Conservation (phyloP, 1,140 invertebrate species). For the Latrodectus geometricus region DNA sequence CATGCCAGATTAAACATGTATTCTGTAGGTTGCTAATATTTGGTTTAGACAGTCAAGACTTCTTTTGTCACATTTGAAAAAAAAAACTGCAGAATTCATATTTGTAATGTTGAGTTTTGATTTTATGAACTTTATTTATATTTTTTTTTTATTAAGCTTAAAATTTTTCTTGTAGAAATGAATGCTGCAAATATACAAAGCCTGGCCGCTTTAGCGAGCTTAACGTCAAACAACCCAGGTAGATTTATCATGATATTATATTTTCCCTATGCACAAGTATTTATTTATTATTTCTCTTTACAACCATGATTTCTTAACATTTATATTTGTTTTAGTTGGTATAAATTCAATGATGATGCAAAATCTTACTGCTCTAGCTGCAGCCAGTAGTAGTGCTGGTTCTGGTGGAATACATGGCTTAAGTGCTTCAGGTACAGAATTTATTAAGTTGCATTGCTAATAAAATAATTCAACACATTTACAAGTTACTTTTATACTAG, state of each 20-base stretch:
- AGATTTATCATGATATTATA: constrained; percentile 54
- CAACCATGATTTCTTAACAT: neutral
- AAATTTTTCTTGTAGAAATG: constrained; percentile 16
- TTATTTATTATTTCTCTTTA: neutral
- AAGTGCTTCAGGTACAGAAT: constrained; percentile 29
- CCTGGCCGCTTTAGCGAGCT: constrained; percentile 75
- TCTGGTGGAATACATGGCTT: constrained; percentile 55
- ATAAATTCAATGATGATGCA: constrained; percentile 84
- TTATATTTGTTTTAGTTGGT: constrained; percentile 31
- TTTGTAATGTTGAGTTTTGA: too few relatives aligned
- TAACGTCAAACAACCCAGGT: constrained; percentile 71
- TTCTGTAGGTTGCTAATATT: too few relatives aligned
- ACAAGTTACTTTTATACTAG: neutral
- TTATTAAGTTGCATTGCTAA: too few relatives aligned
- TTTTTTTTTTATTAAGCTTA: too few relatives aligned
- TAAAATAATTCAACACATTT: too few relatives aligned
- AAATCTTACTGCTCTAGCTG: constrained; percentile 88
- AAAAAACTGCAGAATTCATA: too few relatives aligned
- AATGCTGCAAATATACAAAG: constrained; percentile 74
- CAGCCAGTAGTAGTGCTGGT: constrained; percentile 78
- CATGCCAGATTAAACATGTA: too few relatives aligned
- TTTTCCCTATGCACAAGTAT: neutral
- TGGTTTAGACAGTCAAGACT: too few relatives aligned
- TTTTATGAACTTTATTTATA: too few relatives aligned
- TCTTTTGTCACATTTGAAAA: too few relatives aligned